Evolutionary conservation across 2,888 invertebrate genomes (phyloP).

Genomic region (Cistogaster globosa): DNA sequence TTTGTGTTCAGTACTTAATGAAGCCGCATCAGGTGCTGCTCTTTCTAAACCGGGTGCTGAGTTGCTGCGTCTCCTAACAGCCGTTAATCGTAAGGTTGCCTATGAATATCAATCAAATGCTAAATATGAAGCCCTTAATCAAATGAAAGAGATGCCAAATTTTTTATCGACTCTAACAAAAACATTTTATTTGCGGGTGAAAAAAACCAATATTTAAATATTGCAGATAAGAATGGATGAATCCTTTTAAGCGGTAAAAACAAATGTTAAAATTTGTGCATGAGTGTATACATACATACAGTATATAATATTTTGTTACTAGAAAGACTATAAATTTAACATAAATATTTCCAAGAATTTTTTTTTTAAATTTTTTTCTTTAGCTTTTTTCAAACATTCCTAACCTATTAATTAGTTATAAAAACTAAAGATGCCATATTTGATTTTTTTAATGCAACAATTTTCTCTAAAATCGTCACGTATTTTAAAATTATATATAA

Average conservation of each 20-base stretch:
- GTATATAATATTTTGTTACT: no score
- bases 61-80: constrained; percentile 86
- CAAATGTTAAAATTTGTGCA: no score
- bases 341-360: no score
- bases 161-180: constrained; percentile 87
- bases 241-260: not conserved
- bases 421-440: no score
- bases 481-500: no score
- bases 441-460: no score
- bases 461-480: no score
- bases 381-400: no score
- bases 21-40: constrained; percentile 81
- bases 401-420: no score
- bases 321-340: no score
- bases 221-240: not conserved
- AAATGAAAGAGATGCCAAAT: constrained; percentile 88
- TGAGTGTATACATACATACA: no score
- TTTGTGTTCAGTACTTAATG: constrained; percentile 85
- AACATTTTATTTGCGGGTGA: constrained; percentile 84
- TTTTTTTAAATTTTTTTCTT: no score
- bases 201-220: constrained; percentile 67
- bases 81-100: constrained; percentile 86
- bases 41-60: constrained; percentile 83
- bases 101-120: constrained; percentile 86
- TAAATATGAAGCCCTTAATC: constrained; percentile 82